Percentiles rank a stretch among this genome's conserved stretches.
These are phyloP conservation scores for Trachops cirrhosus DNA, from an alignment of 2,797 vertebrate genomes.

Conservation along the genomic window DNA sequence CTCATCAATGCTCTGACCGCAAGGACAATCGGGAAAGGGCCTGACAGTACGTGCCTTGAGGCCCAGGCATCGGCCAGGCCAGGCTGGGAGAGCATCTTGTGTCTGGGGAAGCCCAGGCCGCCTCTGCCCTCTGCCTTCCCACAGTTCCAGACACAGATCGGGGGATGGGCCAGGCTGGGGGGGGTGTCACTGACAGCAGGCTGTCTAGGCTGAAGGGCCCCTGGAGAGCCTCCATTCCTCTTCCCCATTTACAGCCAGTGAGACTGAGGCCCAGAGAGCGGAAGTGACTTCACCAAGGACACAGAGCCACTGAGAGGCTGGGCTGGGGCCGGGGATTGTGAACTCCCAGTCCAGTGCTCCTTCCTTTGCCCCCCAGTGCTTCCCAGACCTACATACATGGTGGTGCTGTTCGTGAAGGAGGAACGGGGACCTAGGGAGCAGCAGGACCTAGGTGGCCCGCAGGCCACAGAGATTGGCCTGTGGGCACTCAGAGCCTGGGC, in stretches of 20 bases:
- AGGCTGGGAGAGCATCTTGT: not conserved
- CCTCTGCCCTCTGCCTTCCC: not conserved
- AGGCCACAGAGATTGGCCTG: not conserved
- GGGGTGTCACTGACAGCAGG: not conserved
- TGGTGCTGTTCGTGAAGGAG: not conserved
- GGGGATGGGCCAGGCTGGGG: not conserved
- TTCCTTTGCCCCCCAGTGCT: fast-evolving
- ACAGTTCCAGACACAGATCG: not conserved
- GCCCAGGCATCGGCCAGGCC: not conserved
- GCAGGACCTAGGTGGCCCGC: not conserved
- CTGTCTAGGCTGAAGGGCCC: not conserved
- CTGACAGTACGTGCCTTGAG: not conserved
- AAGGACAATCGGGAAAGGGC: not conserved
- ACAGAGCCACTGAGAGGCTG: not conserved
- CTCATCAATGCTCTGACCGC: not conserved
- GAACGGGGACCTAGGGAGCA: too few species aligned
- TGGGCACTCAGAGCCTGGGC: too few species aligned
- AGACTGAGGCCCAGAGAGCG: not conserved
- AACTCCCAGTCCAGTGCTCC: not conserved
- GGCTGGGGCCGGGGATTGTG: not conserved
- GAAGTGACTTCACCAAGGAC: not conserved
- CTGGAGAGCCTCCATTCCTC: not conserved
- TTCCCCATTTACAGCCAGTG: not conserved
- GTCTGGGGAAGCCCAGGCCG: not conserved
- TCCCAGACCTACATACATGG: not conserved